phyloP scores from a whole-genome alignment of 2,888 invertebrate genomes.

The Glaucopsyche alexis region DNA sequence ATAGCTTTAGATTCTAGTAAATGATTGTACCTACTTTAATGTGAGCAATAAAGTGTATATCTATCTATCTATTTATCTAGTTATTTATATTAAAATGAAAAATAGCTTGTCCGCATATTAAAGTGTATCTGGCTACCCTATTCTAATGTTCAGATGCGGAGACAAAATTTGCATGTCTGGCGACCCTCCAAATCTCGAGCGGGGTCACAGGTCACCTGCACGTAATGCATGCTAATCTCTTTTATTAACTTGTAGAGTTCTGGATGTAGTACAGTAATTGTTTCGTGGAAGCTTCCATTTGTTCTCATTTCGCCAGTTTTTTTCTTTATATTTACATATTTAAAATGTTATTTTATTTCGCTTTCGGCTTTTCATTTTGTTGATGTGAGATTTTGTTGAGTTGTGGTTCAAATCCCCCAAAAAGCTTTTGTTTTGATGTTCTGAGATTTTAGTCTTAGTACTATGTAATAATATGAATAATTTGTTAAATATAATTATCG shows the following conservation, averaged over 20 bases:
- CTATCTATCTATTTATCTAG: no score
- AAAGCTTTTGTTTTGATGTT: no score
- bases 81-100: no score
- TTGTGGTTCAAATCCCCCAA: no score
- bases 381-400: no score
- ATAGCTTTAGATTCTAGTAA: no score
- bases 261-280: constrained; percentile 25
- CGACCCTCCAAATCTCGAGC: constrained; percentile 61
- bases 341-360: neutral
- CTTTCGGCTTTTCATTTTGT: no score
- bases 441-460: no score
- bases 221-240: constrained; percentile 48
- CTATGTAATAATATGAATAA: no score
- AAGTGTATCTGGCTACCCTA: neutral
- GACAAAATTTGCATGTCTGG: constrained; percentile 65
- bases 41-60: no score
- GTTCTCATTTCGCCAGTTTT: neutral
- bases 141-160: constrained; percentile 54
- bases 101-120: neutral
- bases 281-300: constrained; percentile 6
- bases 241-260: constrained; percentile 32
- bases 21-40: no score
- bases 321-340: neutral
- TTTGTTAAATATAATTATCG: no score
- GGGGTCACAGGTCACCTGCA: constrained; percentile 63